A percentile compares a stretch with the other conserved stretches of the same genome.
Evolutionary conservation across 2,113 vertebrate species (phyloP).

Genomic region (Illadopsis cleaveri): DNA sequence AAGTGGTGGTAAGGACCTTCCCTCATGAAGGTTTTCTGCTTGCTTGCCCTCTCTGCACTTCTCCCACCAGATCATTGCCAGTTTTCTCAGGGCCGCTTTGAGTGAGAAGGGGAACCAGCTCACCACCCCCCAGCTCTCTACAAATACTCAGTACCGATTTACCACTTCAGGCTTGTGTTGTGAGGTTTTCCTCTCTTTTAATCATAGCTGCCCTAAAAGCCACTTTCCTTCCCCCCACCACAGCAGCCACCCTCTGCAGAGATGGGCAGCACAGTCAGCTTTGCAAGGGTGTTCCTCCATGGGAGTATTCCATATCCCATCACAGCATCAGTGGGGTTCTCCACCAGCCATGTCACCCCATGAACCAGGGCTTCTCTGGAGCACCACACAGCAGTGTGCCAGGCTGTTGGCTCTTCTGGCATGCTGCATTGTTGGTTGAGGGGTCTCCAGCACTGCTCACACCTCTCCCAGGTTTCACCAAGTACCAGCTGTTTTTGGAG

Average conservation of each 20-base stretch:
- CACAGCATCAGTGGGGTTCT: neutral
- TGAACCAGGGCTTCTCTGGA: neutral
- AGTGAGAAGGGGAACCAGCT: neutral
- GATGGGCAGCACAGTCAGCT: neutral
- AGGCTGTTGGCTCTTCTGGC: neutral
- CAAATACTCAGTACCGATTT: neutral
- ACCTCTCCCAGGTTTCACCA: neutral
- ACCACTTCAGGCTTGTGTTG: neutral
- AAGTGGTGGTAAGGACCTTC: neutral
- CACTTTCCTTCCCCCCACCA: neutral
- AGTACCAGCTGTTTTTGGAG: neutral
- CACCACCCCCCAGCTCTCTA: neutral
- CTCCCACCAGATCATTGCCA: neutral
- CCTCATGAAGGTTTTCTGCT: neutral
- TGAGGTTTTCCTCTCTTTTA: neutral
- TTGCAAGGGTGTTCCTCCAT: neutral
- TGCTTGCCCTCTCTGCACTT: neutral
- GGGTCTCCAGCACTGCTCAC: neutral
- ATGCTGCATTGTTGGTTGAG: neutral
- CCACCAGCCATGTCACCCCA: neutral
- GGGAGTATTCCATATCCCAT: neutral
- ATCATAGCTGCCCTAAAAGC: neutral
- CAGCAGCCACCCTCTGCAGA: neutral
- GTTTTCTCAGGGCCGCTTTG: neutral
- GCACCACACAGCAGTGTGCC: accelerated